Base-by-base conservation (phyloP, 2,797 vertebrate genomes). In the Sebastes elongatus region DNA sequence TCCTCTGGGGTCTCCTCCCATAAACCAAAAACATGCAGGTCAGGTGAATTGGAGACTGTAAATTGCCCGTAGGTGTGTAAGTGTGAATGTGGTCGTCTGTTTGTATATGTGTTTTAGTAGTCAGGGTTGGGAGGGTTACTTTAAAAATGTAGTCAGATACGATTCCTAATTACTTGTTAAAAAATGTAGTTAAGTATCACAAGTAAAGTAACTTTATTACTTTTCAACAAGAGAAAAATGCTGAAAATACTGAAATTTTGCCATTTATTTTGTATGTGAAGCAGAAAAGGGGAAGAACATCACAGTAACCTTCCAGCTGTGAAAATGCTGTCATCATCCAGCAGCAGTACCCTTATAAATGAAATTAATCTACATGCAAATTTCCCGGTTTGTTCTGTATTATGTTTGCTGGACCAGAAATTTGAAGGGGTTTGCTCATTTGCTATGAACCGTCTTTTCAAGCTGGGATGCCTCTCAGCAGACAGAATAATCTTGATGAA, bases 1-100 rank as follows among this genome's bases (percentile, higher is more conserved):
- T 68, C 30, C 23, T 74, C 10, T 33, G 53, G 55, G 56, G n/a
- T 71, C 62, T 79, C 67, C 67, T 69, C 30, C 57, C 53, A 52
- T 14, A 59, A 35, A 28, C 52, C 35, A 69, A 30, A 73, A 20
- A 73, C 57, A 33, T 25, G 9, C 56, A 74, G 42, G 25, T 71
- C 68, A 80, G 68, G 69, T 73, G 52, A 73, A 73, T 28, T 60
- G 46, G 68, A 80, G 33, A 49, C 22, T 66, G 4, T 32, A 56
- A 79, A 56, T 71, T 52, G 30, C n/a, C 62, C 0, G 0, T 23
- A 70, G 42, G 42, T 49, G 53, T 60, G 25, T 35, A n/a, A 25
- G 22, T 68, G 72, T 25, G n/a, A 49, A 67, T 66, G 33, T 57
- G 28, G 46, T 46, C 16, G 35, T 64, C 62, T 64, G 33, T 35